Evolutionary conservation across 2,888 invertebrate genomes (phyloP).

Genomic region (Morpho helenor): DNA sequence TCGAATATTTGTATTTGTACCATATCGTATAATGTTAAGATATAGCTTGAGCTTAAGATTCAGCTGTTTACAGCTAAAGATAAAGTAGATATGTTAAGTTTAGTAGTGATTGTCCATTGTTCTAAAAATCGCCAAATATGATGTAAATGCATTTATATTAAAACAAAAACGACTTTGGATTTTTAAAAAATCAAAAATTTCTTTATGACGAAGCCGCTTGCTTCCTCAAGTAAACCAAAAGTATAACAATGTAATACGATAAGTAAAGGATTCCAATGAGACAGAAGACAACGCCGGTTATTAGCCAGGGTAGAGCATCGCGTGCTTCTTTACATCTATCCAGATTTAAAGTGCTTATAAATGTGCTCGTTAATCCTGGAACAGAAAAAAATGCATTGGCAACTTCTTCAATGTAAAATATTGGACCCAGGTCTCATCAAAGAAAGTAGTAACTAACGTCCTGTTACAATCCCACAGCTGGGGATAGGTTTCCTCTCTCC

Average conservation of each 20-base stretch:
- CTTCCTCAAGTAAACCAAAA: conserved; percentile 18
- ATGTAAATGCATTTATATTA: no score
- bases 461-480: no score
- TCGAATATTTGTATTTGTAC: no score
- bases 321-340: conserved; percentile 4
- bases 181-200: no score
- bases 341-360: conserved; percentile 9
- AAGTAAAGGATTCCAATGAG: conserved; percentile 16
- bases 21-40: no score
- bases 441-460: not conserved
- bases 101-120: no score
- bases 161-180: no score
- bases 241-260: conserved; percentile 16
- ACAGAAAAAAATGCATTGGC: not conserved
- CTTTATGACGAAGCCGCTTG: not conserved
- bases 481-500: no score
- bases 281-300: conserved; percentile 17
- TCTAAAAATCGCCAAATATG: no score
- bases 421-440: not conserved
- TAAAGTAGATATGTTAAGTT: no score
- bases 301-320: conserved; percentile 5
- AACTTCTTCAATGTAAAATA: not conserved
- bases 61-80: no score
- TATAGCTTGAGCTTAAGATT: no score
- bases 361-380: conserved; percentile 8